Conservation (phyloP, 2,888 invertebrate species). For the Leptopilina syphax region DNA sequence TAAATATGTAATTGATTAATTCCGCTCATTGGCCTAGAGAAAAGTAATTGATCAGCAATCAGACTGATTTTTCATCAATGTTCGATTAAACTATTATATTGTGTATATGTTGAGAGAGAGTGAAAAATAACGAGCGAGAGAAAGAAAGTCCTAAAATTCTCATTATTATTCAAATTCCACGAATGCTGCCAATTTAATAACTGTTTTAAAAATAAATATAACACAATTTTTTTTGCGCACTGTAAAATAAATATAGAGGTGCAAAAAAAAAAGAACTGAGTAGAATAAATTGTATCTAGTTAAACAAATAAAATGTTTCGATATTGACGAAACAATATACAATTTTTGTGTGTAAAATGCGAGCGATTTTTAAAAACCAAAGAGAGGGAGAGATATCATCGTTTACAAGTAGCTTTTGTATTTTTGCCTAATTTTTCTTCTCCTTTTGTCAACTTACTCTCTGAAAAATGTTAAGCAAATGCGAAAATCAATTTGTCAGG, state of each 20-base stretch:
- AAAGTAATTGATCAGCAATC: neutral
- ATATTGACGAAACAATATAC: neutral
- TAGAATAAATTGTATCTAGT: slow-evolving; percentile 18
- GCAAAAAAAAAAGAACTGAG: slow-evolving; percentile 28
- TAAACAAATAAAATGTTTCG: neutral
- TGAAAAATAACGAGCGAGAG: no score
- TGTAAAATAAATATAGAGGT: neutral
- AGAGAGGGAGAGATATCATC: slow-evolving; percentile 3
- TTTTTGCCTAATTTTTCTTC: neutral
- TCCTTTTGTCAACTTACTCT: neutral
- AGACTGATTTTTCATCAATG: neutral
- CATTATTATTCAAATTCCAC: no score
- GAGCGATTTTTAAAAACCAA: slow-evolving; percentile 27
- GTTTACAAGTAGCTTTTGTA: slow-evolving; percentile 24
- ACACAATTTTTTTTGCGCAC: neutral
- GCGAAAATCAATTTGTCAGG: neutral
- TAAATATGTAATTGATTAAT: neutral
- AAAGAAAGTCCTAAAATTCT: no score
- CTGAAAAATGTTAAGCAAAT: no score
- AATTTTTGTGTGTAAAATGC: neutral
- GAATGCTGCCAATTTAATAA: neutral
- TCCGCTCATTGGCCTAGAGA: neutral
- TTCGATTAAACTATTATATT: neutral
- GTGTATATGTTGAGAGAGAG: neutral
- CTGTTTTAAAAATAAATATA: neutral